Evolutionary conservation across 2,797 vertebrate genomes (phyloP).

Genomic region (Lepus oiostolus): DNA sequence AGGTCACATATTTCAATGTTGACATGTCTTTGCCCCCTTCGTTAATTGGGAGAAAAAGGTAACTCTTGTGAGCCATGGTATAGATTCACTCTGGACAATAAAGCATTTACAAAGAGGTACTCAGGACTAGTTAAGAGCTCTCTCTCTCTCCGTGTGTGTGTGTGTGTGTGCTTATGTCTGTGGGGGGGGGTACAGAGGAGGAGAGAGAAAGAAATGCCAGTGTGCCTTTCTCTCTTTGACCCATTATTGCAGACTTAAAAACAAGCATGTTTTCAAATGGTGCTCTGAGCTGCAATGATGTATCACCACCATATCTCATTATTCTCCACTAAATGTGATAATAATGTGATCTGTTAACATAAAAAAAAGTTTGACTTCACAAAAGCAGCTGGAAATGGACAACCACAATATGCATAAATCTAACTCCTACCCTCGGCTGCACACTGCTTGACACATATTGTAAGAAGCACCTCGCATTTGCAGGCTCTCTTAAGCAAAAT

Average conservation of each 20-base stretch:
- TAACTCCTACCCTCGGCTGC: conserved; percentile 84
- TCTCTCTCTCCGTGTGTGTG: background rate
- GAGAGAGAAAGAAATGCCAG: too few species aligned
- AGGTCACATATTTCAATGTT: background rate
- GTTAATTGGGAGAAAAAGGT: conserved; percentile 16
- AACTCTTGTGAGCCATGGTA: background rate
- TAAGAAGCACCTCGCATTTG: conserved; percentile 87
- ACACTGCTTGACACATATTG: conserved; percentile 86
- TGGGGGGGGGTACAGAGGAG: background rate
- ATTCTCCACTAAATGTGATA: conserved; percentile 87
- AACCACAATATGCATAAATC: conserved; percentile 87
- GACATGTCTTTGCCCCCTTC: background rate
- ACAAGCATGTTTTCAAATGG: conserved; percentile 85
- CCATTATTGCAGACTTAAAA: conserved; percentile 83
- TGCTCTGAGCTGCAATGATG: conserved; percentile 80
- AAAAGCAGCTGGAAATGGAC: conserved; percentile 89
- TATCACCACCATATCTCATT: conserved; percentile 86
- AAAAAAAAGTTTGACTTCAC: conserved; percentile 88
- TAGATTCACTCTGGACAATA: conserved; percentile 34
- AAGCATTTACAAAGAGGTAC: conserved; percentile 66
- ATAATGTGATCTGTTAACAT: conserved; percentile 89
- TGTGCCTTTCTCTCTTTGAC: conserved; percentile 71
- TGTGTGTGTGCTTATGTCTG: background rate
- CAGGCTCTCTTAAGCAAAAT: conserved; percentile 85
- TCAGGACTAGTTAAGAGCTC: conserved; percentile 66